Base-by-base conservation (phyloP, 2,113 vertebrate genomes). In the Cyrtonyx montezumae region DNA sequence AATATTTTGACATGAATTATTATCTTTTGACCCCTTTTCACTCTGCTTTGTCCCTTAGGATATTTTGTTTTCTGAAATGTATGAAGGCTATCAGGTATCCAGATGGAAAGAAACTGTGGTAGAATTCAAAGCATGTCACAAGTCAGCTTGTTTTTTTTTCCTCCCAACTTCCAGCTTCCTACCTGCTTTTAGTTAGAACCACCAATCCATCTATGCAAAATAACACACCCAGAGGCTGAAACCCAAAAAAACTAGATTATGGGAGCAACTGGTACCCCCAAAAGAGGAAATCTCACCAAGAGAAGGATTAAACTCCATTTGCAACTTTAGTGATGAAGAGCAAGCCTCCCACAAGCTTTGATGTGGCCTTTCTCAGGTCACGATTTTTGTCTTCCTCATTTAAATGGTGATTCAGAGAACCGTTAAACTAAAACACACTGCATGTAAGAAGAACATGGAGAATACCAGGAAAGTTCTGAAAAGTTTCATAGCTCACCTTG, bases 301-400 rank as follows among this genome's bases (percentile, higher is more conserved):
- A 51, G 13, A 9, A 87, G 13, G 9, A 43, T 20, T 45, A 19
- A 85, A 87, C 84, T 22, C 5, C 22, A 48, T 12, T 13, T 61
- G 22, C 3, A 58, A 25, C 2, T 21, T 25, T 23, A 73, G 1
- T 20, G 62, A 32, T 0, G 4, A 36, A 5, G 9, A 8, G 6
- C 5, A 84, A 76, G 71, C 2, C 8, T 76, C 20, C 32, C 48
- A 45, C 1, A 4, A 79, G 26, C 45, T 93, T 56, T 84, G 9
- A 22, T 36, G 14, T 13, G 16, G 40, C 13, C 9, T 80, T 13
- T 87, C 30, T 88, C 8, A 3, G 30, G 5, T 55, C 14, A 28
- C 13, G 25, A 21, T 23, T 70, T 83, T 88, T 69, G 22, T 34
- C 23, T 48, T 67, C 22, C 7, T 46, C 48, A 45, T 6, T 3